Percentiles rank a stretch among this genome's conserved stretches.
These are phyloP conservation scores for Eilema sororculum DNA, from an alignment of 2,888 invertebrate species.

Conservation along the genomic window DNA sequence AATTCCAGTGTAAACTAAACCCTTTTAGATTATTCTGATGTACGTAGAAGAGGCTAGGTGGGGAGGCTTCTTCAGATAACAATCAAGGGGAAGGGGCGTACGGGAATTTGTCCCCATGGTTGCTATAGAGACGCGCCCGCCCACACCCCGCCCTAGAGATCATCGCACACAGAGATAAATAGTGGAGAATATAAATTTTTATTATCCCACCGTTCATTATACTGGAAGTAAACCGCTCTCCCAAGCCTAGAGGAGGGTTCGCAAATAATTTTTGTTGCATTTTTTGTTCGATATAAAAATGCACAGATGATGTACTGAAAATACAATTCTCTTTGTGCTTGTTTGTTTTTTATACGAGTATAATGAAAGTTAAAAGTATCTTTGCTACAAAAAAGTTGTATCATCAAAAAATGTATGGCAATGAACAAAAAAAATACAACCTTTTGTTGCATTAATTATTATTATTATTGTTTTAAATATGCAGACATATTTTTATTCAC, in stretches of 20 bases:
- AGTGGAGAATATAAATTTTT: conserved; percentile 83
- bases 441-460: no score
- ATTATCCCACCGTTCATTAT: conserved; percentile 83
- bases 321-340: background rate
- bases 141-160: conserved; percentile 77
- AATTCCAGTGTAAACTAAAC: conserved; percentile 68
- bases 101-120: conserved; percentile 75
- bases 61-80: conserved; percentile 82
- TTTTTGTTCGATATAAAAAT: conserved; percentile 47
- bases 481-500: no score
- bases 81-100: conserved; percentile 82
- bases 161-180: conserved; percentile 76
- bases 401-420: background rate
- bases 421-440: background rate
- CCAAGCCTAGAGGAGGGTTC: conserved; percentile 69
- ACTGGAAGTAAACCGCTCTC: conserved; percentile 70
- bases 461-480: no score
- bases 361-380: background rate
- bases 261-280: conserved; percentile 53
- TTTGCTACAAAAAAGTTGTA: background rate
- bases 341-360: background rate
- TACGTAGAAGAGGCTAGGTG: conserved; percentile 76
- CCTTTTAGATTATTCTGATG: conserved; percentile 80
- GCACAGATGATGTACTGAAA: background rate
- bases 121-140: conserved; percentile 80